Base-by-base conservation (phyloP, 2,888 invertebrate genomes). In the Eurytoma adleriae region DNA sequence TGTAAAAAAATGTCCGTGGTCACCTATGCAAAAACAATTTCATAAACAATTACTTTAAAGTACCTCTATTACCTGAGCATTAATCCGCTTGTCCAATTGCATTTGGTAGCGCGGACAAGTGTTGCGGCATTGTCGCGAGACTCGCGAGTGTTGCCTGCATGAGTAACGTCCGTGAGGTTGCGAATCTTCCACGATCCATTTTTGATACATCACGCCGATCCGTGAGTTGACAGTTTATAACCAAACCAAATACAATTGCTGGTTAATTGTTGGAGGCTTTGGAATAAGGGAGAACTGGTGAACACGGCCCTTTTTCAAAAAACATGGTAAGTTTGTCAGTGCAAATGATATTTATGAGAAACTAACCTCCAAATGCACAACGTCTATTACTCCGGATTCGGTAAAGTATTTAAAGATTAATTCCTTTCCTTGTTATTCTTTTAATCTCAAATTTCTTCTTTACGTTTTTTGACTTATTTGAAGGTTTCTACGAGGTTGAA, bases 181-280 rank as follows among this genome's bases (percentile, higher is more conserved):
- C n/a, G 4, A 40, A 70, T 16, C 52, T 56, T 64, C 64, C 14
- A 70, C 64, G 69, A 80, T 84, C 81, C 83, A 82, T 79, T 84
- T 84, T 83, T 82, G 80, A 83, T 83, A 81, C 77, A 83, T 83
- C 82, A 82, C 82, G 80, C 81, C 80, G 81, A 81, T 79, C 70
- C 59, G 66, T 75, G 74, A 84, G 30, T 68, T 83, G 79, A 80
- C 80, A 77, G 75, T 79, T 62, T 81, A 57, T 24, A 81, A 78
- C 24, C 57, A 50, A 80, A 27, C 48, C n/a, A 64, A 59, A 27
- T 56, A 64, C 48, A 67, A 59, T 48, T 57, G 48, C 48, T 79
- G 57, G 14, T 81, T 59, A 50, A 16, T 62, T 62, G 20, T 56
- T 71, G 40, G 61, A 24, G 14, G 13, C 13, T 3, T 59, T 16